phyloP scores from a whole-genome alignment of 2,113 vertebrate genomes.

The Rhinolophus sinicus region DNA sequence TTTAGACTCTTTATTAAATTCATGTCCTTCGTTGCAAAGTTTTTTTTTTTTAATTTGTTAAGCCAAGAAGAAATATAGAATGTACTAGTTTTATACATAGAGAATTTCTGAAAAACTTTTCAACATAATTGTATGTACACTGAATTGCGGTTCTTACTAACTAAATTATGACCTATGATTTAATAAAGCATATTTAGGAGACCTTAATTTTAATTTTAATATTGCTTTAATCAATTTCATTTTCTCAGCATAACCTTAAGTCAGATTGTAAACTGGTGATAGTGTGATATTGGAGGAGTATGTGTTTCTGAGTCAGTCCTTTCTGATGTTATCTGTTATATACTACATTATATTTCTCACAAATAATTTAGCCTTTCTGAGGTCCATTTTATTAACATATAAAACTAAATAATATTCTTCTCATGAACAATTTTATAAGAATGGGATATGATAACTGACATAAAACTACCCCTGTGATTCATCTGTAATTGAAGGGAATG shows the following conservation, averaged over 20 bases:
- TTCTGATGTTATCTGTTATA: neutral
- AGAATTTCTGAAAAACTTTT: neutral
- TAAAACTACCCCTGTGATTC: neutral
- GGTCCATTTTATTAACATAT: neutral
- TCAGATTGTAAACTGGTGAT: neutral
- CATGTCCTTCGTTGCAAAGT: neutral
- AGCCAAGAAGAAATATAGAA: neutral
- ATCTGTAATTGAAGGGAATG: neutral
- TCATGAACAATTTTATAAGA: neutral
- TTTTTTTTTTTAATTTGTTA: neutral
- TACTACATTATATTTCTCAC: neutral
- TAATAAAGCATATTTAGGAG: neutral
- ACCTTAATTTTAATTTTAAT: slow-evolving; percentile 9
- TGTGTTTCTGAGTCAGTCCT: neutral
- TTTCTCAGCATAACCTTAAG: neutral
- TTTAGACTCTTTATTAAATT: slow-evolving; percentile 14
- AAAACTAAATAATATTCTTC: neutral
- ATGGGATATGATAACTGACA: neutral
- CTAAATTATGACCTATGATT: neutral
- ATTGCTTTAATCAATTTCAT: neutral
- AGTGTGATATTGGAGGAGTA: neutral
- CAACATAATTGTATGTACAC: neutral
- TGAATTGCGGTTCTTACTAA: neutral
- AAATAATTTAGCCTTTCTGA: neutral
- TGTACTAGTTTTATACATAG: neutral